Evolutionary conservation across 2,113 vertebrate species (phyloP).

Genomic region (Hemicordylus capensis): DNA sequence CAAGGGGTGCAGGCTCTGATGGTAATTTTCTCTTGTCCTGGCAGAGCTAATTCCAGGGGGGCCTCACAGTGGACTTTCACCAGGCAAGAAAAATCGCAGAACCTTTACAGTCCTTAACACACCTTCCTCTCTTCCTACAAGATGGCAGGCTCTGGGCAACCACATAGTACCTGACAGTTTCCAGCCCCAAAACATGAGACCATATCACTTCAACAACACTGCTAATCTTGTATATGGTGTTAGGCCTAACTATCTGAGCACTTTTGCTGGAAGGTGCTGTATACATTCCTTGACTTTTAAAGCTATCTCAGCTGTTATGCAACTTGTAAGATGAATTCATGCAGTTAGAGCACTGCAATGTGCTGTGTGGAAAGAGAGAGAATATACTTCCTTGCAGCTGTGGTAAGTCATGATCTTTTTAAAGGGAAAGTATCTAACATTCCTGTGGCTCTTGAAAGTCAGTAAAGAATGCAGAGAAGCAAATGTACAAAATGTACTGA

Average conservation of each 20-base stretch:
- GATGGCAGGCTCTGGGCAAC: too few relatives aligned
- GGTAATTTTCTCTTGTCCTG: too few relatives aligned
- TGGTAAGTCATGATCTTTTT: conserved; percentile 37
- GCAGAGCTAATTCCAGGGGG: too few relatives aligned
- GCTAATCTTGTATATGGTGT: conserved; percentile 43
- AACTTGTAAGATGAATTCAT: neutral
- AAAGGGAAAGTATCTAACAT: conserved; percentile 14
- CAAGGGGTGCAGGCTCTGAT: too few relatives aligned
- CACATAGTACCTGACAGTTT: neutral
- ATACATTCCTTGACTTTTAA: conserved; percentile 43
- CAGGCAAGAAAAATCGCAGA: too few relatives aligned
- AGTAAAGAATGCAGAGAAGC: conserved; percentile 58
- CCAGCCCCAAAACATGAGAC: neutral
- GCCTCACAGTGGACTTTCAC: too few relatives aligned
- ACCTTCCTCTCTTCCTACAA: neutral
- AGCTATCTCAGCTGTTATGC: conserved; percentile 43
- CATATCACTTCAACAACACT: neutral
- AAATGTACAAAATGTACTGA: conserved; percentile 66
- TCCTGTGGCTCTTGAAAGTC: conserved; percentile 47
- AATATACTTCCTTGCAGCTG: conserved; percentile 42
- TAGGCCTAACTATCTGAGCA: conserved; percentile 53
- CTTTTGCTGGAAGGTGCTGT: conserved; percentile 31
- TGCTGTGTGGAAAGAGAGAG: neutral
- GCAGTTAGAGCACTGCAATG: neutral
- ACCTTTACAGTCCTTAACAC: too few relatives aligned